These are phyloP conservation scores for Alviniconcha marisindica DNA, from an alignment of 1,140 invertebrate genomes.

Conservation along the genomic window DNA sequence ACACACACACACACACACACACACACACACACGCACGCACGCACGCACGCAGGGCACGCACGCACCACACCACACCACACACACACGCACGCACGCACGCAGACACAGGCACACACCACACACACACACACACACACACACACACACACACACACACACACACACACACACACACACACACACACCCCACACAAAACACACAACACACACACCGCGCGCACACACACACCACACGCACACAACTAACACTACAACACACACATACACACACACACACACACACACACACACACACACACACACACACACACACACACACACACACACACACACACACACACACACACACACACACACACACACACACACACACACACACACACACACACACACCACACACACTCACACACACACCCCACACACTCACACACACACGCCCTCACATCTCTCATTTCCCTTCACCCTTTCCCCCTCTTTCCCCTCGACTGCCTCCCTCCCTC, in stretches of 20 bases:
- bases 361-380: slow-evolving; percentile 9
- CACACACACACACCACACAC: neutral
- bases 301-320: slow-evolving; percentile 20
- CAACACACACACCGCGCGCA: neutral
- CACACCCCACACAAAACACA: neutral
- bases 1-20: no score
- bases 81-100: neutral
- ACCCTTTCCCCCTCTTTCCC: neutral
- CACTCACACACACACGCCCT: neutral
- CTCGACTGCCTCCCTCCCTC: neutral
- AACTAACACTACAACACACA: neutral
- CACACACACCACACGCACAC: slow-evolving; percentile 20
- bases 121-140: neutral
- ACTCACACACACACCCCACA: neutral
- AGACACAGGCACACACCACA: neutral
- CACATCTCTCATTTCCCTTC: neutral
- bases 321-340: slow-evolving; percentile 8
- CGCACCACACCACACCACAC: neutral
- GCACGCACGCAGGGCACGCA: neutral
- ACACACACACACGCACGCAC: neutral
- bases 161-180: slow-evolving; percentile 7
- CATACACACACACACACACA: slow-evolving; percentile 4
- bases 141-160: neutral
- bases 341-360: slow-evolving; percentile 8
- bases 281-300: slow-evolving; percentile 24